Conservation (phyloP, 2,888 invertebrate genomes). For the Eledona agricola region DNA sequence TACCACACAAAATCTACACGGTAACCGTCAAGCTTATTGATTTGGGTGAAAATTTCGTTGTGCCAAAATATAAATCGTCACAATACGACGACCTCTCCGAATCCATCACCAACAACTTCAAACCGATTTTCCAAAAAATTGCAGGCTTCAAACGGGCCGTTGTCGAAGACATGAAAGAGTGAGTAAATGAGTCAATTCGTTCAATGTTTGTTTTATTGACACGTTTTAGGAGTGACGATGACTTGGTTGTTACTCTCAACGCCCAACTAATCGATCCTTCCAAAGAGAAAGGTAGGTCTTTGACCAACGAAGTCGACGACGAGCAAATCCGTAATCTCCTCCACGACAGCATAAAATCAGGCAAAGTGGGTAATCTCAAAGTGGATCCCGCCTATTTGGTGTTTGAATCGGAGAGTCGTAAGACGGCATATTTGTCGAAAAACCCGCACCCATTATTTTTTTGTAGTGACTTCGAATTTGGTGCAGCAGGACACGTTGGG, state of each 20-base stretch:
- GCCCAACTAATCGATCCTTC: conserved; percentile 77
- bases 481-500: conserved; percentile 61
- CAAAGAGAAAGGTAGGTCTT: conserved; percentile 68
- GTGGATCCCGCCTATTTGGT: conserved; percentile 84
- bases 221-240: conserved; percentile 66
- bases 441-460: conserved; percentile 11
- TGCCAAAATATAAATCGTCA: conserved; percentile 75
- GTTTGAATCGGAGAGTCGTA: conserved; percentile 76
- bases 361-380: conserved; percentile 79
- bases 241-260: conserved; percentile 79
- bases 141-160: conserved; percentile 78
- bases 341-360: conserved; percentile 74
- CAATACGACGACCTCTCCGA: conserved; percentile 78
- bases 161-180: conserved; percentile 78
- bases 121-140: conserved; percentile 68
- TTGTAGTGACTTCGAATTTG: conserved; percentile 66
- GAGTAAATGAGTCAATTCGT: conserved; percentile 52
- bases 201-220: not conserved
- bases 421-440: conserved; percentile 58
- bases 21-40: conserved; percentile 78
- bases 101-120: conserved; percentile 72
- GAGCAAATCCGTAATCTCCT: conserved; percentile 67
- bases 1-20: conserved; percentile 75
- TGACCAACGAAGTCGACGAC: conserved; percentile 54
- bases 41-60: conserved; percentile 78